Percentiles rank a stretch among this genome's conserved stretches.
Conservation (phyloP, 2,113 vertebrate genomes). For the Perognathus longimembris region DNA sequence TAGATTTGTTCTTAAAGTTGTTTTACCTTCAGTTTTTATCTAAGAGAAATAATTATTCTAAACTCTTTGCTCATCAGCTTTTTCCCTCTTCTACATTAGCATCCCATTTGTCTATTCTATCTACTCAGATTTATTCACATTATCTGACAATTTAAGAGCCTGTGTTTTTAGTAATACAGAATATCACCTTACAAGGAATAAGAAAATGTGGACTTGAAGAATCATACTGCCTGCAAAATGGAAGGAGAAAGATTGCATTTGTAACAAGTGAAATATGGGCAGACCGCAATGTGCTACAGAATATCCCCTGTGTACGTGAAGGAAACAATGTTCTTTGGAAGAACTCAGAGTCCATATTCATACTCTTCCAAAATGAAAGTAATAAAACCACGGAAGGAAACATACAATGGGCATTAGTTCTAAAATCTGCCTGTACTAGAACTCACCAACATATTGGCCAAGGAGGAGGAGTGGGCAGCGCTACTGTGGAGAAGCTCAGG, state of each 20-base stretch:
- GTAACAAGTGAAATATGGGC: background rate
- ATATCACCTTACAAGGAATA: accelerated
- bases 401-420: too few species aligned
- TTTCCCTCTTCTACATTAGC: background rate
- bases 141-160: background rate
- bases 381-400: background rate
- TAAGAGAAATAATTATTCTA: background rate
- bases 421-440: background rate
- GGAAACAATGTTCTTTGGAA: background rate
- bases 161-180: background rate
- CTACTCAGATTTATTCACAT: background rate
- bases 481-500: too few species aligned
- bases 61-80: background rate
- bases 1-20: background rate
- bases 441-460: background rate
- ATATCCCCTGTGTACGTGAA: accelerated
- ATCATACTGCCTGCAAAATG: background rate
- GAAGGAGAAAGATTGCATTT: background rate
- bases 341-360: background rate
- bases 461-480: too few species aligned
- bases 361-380: background rate
- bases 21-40: background rate
- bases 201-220: background rate
- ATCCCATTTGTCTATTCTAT: background rate
- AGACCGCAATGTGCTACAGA: accelerated